These are phyloP conservation scores for Diarsia rubi DNA, from an alignment of 2,888 invertebrate species.

Conservation along the genomic window DNA sequence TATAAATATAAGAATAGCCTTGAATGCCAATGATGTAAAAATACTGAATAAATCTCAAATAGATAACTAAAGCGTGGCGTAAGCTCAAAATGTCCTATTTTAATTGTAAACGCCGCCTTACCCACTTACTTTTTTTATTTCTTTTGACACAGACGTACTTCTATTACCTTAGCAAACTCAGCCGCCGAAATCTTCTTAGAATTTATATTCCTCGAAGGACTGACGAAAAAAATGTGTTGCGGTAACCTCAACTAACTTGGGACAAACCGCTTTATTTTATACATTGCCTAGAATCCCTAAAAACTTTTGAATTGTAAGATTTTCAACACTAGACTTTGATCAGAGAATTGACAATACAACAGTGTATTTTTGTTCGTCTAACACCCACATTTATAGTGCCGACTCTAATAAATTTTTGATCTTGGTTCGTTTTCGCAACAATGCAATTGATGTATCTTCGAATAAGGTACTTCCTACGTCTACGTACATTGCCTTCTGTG, in stretches of 20 bases:
- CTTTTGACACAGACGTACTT: slow-evolving; percentile 21
- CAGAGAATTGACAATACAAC: background rate
- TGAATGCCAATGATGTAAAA: background rate
- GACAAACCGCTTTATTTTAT: background rate
- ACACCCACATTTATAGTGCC: too few species aligned
- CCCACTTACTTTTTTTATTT: slow-evolving; percentile 27
- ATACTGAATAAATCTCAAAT: background rate
- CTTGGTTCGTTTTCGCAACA: too few species aligned
- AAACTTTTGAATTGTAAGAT: background rate
- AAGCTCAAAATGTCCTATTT: slow-evolving; percentile 33
- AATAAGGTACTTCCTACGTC: too few species aligned
- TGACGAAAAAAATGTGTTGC: background rate
- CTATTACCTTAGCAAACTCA: slow-evolving; percentile 34
- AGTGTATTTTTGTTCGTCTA: background rate
- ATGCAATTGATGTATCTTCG: too few species aligned
- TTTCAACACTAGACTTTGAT: background rate
- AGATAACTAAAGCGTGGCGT: slow-evolving; percentile 12
- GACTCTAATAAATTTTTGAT: too few species aligned
- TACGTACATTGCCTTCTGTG: too few species aligned
- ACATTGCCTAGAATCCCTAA: background rate
- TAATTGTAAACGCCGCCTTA: slow-evolving; percentile 34
- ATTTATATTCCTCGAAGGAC: slow-evolving; percentile 10
- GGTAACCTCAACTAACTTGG: background rate
- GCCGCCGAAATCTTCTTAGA: slow-evolving; percentile 6
- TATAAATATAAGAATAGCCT: background rate